These are phyloP conservation scores for Chrysopilus asiliformis DNA, from an alignment of 2,888 invertebrate genomes.

Conservation along the genomic window DNA sequence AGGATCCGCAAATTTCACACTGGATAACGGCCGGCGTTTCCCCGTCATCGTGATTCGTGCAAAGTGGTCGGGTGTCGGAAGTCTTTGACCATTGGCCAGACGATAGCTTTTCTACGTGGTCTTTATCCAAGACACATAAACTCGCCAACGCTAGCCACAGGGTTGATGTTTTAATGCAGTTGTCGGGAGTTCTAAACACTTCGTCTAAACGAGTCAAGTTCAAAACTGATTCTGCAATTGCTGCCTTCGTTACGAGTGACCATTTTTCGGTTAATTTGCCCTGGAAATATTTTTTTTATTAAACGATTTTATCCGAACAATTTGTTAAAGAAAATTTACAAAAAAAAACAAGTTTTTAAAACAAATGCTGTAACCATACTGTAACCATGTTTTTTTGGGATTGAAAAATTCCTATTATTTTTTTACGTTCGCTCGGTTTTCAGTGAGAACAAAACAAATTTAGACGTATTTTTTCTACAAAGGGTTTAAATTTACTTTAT, in stretches of 20 bases:
- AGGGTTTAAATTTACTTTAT: no score
- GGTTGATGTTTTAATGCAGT: conserved; percentile 70
- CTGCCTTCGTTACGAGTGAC: conserved; percentile 76
- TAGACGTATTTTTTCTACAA: no score
- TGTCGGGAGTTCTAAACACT: conserved; percentile 54
- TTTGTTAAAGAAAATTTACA: conserved; percentile 5
- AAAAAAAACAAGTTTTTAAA: no score
- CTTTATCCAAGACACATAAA: conserved; percentile 81
- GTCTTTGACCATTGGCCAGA: conserved; percentile 65
- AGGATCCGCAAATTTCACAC: conserved; percentile 79
- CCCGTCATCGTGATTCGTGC: conserved; percentile 94
- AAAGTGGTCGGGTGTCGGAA: conserved; percentile 56
- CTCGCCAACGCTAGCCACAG: conserved; percentile 90
- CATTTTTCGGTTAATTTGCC: conserved; percentile 75
- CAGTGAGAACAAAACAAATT: no score
- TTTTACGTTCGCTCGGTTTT: no score
- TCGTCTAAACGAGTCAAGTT: conserved; percentile 72
- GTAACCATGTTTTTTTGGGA: not conserved
- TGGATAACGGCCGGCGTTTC: conserved; percentile 85
- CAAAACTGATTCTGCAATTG: conserved; percentile 74
- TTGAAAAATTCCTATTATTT: no score
- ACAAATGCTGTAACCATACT: no score
- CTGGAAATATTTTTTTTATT: no score
- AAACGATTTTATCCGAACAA: no score
- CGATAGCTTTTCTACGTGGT: conserved; percentile 71